Evolutionary conservation across 2,797 vertebrate species (phyloP).

Genomic region (Takifugu ocellatus): DNA sequence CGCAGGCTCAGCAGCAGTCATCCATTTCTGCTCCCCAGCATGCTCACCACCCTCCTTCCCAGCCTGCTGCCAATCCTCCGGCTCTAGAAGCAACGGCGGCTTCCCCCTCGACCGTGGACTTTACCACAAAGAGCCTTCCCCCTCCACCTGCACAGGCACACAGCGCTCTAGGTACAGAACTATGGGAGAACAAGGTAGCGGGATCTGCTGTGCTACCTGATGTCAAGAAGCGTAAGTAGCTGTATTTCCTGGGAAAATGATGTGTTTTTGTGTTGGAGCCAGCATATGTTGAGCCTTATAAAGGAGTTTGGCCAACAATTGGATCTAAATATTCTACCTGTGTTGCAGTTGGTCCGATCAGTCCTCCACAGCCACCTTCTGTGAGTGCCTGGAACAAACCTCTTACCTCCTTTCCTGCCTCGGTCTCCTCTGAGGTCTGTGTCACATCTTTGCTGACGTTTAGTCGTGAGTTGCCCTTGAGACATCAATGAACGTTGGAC

Average conservation of each 20-base stretch:
- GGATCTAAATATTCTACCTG: conserved; percentile 4
- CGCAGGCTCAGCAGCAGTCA: conserved; percentile 53
- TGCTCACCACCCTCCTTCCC: conserved; percentile 72
- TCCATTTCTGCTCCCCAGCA: conserved; percentile 68
- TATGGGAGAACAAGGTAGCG: conserved; percentile 94
- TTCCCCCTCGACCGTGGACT: conserved; percentile 70
- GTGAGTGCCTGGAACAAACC: conserved; percentile 99
- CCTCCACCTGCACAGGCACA: conserved; percentile 73
- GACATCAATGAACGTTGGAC: background rate
- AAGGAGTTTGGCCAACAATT: background rate
- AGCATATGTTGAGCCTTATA: too few relatives aligned
- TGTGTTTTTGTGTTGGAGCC: too few relatives aligned
- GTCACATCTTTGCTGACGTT: background rate
- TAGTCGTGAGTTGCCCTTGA: background rate
- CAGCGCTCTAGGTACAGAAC: conserved; percentile 84
- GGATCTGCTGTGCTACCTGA: conserved; percentile 83
- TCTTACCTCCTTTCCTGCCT: conserved; percentile 91
- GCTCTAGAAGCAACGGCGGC: conserved; percentile 70
- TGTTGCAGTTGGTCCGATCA: conserved; percentile 91
- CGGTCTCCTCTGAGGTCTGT: conserved; percentile 84
- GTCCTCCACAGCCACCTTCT: conserved; percentile 92
- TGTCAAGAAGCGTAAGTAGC: conserved; percentile 91
- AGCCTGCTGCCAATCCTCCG: conserved; percentile 67
- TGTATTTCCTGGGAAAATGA: background rate
- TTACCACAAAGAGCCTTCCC: conserved; percentile 78